These are phyloP conservation scores for Myiotriccus ornatus DNA, from an alignment of 2,797 vertebrate species.

Conservation along the genomic window DNA sequence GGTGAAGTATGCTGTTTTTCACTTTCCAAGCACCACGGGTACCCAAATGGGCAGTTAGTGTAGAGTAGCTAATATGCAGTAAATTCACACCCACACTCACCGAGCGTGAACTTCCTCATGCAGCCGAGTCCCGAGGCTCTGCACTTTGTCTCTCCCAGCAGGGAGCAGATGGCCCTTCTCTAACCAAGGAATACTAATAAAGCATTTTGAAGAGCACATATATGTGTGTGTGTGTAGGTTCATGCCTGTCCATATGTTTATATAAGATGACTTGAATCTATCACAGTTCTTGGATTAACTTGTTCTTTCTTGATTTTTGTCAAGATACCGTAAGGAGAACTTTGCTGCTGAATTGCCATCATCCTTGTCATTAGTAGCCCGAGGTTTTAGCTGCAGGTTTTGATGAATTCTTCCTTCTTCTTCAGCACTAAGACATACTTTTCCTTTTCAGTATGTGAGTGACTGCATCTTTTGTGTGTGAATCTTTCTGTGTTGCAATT, in stretches of 20 bases:
- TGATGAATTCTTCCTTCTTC: not conserved
- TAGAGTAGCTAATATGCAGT: not conserved
- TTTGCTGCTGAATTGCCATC: not conserved
- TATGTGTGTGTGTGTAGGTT: not conserved
- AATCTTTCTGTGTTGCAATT: not conserved
- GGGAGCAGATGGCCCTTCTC: conserved; percentile 44
- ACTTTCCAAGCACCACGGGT: not conserved
- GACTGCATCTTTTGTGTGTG: not conserved
- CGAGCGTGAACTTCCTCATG: not conserved
- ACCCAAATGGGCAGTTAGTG: not conserved
- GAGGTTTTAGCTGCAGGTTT: not conserved
- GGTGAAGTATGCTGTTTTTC: not conserved
- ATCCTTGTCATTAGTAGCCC: not conserved
- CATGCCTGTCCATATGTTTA: not conserved
- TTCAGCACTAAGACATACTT: not conserved
- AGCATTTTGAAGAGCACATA: not conserved
- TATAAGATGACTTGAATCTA: not conserved
- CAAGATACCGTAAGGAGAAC: not conserved
- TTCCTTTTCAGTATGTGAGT: not conserved
- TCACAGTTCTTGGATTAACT: not conserved
- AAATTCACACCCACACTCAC: conserved; percentile 17
- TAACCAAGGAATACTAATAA: not conserved
- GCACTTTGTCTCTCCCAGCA: conserved; percentile 20
- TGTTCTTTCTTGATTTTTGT: not conserved
- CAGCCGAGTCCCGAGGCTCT: not conserved